Evolutionary conservation across 2,888 invertebrate genomes (phyloP).

Genomic region (Acleris sparsana): DNA sequence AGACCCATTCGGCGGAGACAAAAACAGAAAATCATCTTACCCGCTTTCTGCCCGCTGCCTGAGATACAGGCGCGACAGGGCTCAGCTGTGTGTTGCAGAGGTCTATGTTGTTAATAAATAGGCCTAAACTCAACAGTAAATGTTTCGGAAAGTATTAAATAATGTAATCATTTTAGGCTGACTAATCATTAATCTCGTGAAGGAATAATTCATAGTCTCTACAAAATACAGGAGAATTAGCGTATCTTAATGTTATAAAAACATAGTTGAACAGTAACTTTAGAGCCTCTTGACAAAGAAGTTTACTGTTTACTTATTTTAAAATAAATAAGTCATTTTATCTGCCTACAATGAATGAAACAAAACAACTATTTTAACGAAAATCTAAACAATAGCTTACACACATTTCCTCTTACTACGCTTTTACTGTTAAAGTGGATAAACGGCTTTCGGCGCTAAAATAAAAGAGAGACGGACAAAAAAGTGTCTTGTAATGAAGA

Average conservation of each 20-base stretch:
- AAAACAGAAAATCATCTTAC: conserved; percentile 31
- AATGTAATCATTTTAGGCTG: too few relatives aligned
- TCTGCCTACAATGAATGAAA: background rate
- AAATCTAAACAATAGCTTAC: conserved; percentile 41
- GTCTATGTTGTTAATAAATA: too few relatives aligned
- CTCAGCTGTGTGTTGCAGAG: too few relatives aligned
- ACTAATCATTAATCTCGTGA: too few relatives aligned
- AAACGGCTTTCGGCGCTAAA: conserved; percentile 50
- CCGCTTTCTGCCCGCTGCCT: conserved; percentile 6
- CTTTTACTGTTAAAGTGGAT: conserved; percentile 48
- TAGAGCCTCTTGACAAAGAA: too few relatives aligned
- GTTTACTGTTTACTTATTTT: background rate
- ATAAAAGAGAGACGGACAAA: conserved; percentile 46
- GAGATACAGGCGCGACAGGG: background rate
- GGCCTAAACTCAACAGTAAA: too few relatives aligned
- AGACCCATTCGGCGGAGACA: conserved; percentile 56
- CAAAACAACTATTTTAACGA: conserved; percentile 10
- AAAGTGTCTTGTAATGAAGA: conserved; percentile 57
- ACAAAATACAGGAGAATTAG: too few relatives aligned
- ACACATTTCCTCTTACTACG: conserved; percentile 42
- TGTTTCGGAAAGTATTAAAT: too few relatives aligned
- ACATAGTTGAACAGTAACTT: too few relatives aligned
- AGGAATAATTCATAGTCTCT: too few relatives aligned
- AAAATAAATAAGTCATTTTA: background rate
- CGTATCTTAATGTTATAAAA: too few relatives aligned